Conservation (phyloP, 2,113 vertebrate genomes). For the Oreotrochilus melanogaster region DNA sequence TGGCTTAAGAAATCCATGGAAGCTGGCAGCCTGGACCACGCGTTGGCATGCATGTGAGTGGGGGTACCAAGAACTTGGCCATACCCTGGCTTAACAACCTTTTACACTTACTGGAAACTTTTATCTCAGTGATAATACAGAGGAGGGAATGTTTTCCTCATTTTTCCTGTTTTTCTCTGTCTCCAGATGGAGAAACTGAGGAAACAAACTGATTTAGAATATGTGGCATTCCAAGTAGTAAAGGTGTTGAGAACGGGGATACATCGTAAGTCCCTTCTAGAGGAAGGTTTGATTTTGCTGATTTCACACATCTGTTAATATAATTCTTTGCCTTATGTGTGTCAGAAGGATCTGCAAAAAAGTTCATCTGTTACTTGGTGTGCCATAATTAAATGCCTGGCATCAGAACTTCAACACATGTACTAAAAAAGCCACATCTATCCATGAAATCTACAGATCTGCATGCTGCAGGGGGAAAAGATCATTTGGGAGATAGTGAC, state of each 20-base stretch:
- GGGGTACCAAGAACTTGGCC: not conserved
- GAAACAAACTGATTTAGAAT: not conserved
- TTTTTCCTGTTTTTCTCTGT: not conserved
- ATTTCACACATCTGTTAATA: not conserved
- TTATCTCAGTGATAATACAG: not conserved
- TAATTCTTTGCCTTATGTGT: not conserved
- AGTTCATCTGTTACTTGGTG: not conserved
- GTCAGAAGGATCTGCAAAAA: not conserved
- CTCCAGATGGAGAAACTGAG: not conserved
- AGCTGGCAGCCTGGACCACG: not conserved
- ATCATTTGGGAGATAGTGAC: not conserved
- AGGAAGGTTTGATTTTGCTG: not conserved
- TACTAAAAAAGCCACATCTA: not conserved
- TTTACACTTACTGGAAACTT: not conserved
- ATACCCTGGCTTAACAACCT: not conserved
- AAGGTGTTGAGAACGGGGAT: not conserved
- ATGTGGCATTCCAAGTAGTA: not conserved
- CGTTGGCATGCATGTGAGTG: not conserved
- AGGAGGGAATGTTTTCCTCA: not conserved
- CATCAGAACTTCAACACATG: not conserved
- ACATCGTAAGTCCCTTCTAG: not conserved
- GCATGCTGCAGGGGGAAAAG: not conserved
- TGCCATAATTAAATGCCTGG: not conserved
- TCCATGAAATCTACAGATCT: not conserved
- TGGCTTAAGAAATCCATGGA: not conserved